These are phyloP conservation scores for Vollenhovia emeryi DNA, from an alignment of 1,140 invertebrate species.

Conservation along the genomic window DNA sequence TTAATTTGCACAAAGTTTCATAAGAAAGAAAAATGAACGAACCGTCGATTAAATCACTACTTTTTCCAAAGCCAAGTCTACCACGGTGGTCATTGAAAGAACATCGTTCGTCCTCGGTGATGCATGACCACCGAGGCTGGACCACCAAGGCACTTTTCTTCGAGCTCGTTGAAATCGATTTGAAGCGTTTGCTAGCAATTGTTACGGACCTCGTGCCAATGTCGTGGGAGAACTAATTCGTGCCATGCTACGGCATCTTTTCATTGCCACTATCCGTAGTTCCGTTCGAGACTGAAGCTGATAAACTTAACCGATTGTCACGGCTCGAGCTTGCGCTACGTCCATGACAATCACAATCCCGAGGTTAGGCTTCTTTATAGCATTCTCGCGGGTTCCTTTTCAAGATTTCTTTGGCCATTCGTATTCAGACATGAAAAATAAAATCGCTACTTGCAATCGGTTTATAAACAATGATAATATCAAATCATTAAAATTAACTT, in stretches of 20 bases:
- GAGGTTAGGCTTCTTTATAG: not conserved
- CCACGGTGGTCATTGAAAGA: conserved; percentile 30
- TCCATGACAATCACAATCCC: conserved; percentile 47
- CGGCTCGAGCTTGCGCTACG: conserved; percentile 43
- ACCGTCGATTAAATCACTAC: conserved; percentile 42
- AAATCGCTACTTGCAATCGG: not conserved
- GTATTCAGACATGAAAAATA: not conserved
- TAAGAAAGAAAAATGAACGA: conserved; percentile 17
- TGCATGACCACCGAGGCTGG: conserved; percentile 74
- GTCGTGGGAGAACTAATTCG: conserved; percentile 77
- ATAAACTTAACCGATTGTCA: conserved; percentile 48
- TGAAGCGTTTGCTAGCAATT: conserved; percentile 74
- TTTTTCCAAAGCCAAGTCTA: not conserved
- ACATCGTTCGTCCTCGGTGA: conserved; percentile 53
- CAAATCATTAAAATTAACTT: not conserved
- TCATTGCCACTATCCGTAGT: conserved; percentile 66
- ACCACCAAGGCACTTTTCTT: conserved; percentile 76
- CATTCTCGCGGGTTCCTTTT: conserved; percentile 1
- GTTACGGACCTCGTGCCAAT: conserved; percentile 78
- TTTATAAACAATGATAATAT: not conserved
- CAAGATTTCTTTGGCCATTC: not conserved
- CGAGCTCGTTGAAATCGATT: conserved; percentile 74
- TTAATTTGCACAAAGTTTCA: not conserved
- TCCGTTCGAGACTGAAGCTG: conserved; percentile 60
- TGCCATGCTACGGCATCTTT: conserved; percentile 63